Percentiles rank a stretch among this genome's conserved stretches.
phyloP scores from a whole-genome alignment of 2,888 invertebrate species.

The Notodonta dromedarius region DNA sequence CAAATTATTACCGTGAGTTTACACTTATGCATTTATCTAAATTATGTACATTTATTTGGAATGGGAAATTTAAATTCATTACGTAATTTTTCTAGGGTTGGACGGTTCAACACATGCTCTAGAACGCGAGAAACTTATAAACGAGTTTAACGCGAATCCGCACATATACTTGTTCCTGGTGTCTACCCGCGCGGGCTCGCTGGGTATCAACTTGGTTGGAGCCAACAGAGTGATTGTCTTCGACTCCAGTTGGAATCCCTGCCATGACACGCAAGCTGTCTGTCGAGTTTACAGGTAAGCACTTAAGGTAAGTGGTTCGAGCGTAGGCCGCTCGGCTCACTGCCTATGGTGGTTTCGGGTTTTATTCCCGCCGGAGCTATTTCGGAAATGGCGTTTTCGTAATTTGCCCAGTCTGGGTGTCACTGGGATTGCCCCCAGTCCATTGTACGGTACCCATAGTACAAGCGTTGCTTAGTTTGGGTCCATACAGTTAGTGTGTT shows the following conservation, averaged over 20 bases:
- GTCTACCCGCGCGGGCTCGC: conserved; percentile 97
- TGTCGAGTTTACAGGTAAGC: conserved; percentile 93
- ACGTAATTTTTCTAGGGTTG: conserved; percentile 84
- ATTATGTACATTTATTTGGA: background rate
- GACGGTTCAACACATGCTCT: conserved; percentile 98
- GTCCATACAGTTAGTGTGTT: too few relatives aligned
- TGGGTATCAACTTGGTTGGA: conserved; percentile 98
- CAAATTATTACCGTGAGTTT: conserved; percentile 94
- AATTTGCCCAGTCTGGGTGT: too few relatives aligned
- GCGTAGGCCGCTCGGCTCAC: too few relatives aligned
- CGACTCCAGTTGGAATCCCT: conserved; percentile 99
- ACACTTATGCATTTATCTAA: background rate
- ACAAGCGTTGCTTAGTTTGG: too few relatives aligned
- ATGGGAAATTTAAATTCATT: background rate
- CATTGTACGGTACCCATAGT: too few relatives aligned
- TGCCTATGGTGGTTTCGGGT: too few relatives aligned
- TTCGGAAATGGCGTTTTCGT: too few relatives aligned
- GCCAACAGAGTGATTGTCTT: conserved; percentile 99
- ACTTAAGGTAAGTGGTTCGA: conserved; percentile 2
- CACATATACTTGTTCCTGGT: conserved; percentile 96
- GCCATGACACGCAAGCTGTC: conserved; percentile 98
- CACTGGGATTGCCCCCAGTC: too few relatives aligned
- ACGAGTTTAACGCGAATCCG: conserved; percentile 96
- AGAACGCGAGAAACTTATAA: conserved; percentile 97
- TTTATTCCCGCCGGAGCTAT: too few relatives aligned